Evolutionary conservation across 1,140 invertebrate genomes (phyloP).

Genomic region (Platorchestia sp.): DNA sequence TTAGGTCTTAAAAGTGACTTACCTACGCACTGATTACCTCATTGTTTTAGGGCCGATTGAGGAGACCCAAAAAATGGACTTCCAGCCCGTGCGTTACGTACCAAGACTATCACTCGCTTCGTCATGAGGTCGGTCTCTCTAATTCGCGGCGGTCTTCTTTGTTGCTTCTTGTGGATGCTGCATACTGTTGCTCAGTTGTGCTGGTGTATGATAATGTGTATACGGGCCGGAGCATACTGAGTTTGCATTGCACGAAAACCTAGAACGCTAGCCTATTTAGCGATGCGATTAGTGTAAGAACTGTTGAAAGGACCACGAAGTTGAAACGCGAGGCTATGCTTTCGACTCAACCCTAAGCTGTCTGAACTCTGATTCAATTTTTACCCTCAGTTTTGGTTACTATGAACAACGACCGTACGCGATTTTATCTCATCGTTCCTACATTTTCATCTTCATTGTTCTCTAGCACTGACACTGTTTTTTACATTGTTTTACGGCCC

Average conservation of each 20-base stretch:
- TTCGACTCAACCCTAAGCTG: not conserved
- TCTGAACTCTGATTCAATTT: not conserved
- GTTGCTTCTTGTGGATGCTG: not conserved
- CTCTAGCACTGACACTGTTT: not conserved
- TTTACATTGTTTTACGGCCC: not conserved
- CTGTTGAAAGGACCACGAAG: not conserved
- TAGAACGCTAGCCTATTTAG: not conserved
- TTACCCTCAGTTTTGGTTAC: not conserved
- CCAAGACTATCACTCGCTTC: not conserved
- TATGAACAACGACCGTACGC: not conserved
- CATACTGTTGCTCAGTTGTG: not conserved
- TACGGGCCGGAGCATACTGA: not conserved
- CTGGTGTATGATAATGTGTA: not conserved
- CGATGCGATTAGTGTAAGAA: not conserved
- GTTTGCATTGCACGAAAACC: not conserved
- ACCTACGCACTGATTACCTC: slow-evolving; percentile 3
- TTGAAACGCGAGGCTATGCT: not conserved
- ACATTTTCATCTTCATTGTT: not conserved
- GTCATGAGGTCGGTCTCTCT: not conserved
- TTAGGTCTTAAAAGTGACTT: slow-evolving; percentile 14
- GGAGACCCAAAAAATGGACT: not conserved
- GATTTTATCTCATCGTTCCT: not conserved
- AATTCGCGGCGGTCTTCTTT: not conserved
- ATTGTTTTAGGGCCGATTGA: slow-evolving; percentile 41
- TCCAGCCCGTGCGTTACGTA: not conserved